These are phyloP conservation scores for Neofelis nebulosa DNA, from an alignment of 2,113 vertebrate genomes.

Conservation along the genomic window DNA sequence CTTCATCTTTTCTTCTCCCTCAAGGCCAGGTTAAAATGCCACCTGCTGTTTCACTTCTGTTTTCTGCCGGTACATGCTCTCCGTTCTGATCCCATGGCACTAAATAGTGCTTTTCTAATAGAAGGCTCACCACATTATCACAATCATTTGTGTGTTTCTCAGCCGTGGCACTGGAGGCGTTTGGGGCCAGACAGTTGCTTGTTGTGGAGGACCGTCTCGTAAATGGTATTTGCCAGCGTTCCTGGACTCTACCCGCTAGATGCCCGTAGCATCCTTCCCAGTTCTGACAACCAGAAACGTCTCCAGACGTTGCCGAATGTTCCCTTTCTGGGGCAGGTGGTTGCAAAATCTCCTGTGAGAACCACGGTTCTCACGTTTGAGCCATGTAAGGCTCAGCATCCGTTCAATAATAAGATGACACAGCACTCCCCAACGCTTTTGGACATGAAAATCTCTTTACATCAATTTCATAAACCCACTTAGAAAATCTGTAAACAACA, in stretches of 20 bases:
- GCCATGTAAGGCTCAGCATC: not conserved
- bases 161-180: not conserved
- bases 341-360: not conserved
- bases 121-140: not conserved
- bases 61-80: not conserved
- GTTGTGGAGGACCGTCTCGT: not conserved
- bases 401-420: not conserved
- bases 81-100: not conserved
- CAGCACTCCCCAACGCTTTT: not conserved
- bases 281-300: not conserved
- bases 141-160: not conserved
- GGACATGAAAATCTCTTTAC: not conserved
- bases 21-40: not conserved
- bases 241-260: not conserved
- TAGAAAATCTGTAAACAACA: not conserved
- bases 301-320: not conserved
- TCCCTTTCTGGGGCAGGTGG: not conserved
- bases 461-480: not conserved
- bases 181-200: not conserved
- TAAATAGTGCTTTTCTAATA: not conserved
- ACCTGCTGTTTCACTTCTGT: not conserved
- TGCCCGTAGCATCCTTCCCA: not conserved
- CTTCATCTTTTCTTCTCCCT: not conserved
- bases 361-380: not conserved
- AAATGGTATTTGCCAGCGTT: not conserved